These are phyloP conservation scores for Drosophila repletoides DNA, from an alignment of 1,140 invertebrate genomes.

Conservation along the genomic window DNA sequence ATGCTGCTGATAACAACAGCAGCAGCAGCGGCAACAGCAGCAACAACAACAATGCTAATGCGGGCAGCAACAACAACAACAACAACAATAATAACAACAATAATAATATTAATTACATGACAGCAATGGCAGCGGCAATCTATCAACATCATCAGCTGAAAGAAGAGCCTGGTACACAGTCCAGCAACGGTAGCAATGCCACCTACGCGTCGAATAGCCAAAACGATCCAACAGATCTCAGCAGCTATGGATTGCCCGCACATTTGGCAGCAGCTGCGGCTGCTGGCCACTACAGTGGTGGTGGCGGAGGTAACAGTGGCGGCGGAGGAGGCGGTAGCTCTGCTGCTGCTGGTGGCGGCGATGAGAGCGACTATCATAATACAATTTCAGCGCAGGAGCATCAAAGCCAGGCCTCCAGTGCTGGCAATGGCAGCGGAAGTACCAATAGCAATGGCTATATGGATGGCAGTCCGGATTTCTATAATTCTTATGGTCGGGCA, in stretches of 20 bases:
- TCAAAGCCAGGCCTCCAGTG: slow-evolving; percentile 85
- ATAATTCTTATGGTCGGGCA: slow-evolving; percentile 77
- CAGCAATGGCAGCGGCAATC: slow-evolving; percentile 59
- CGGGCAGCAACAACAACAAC: slow-evolving; percentile 60
- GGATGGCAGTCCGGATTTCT: slow-evolving; percentile 90
- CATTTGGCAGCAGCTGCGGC: slow-evolving; percentile 59
- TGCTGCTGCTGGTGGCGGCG: slow-evolving; percentile 26
- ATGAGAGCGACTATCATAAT: slow-evolving; percentile 79
- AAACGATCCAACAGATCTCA: slow-evolving; percentile 79
- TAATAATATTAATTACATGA: slow-evolving; percentile 71
- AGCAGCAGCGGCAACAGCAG: slow-evolving; percentile 35
- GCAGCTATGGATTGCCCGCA: slow-evolving; percentile 67
- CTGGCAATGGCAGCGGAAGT: slow-evolving; percentile 58
- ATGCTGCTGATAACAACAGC: slow-evolving; percentile 34
- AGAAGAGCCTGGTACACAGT: slow-evolving; percentile 76
- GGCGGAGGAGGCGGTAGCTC: slow-evolving; percentile 17
- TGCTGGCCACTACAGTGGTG: slow-evolving; percentile 45
- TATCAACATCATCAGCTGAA: slow-evolving; percentile 77
- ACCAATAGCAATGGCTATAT: slow-evolving; percentile 77
- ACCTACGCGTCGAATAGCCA: slow-evolving; percentile 57
- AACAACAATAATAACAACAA: slow-evolving; percentile 71
- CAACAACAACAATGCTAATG: slow-evolving; percentile 47
- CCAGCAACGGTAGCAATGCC: slow-evolving; percentile 24
- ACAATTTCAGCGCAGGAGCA: slow-evolving; percentile 85
- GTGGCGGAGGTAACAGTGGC: slow-evolving; percentile 26